Evolutionary conservation across 2,888 invertebrate species (phyloP), one percentile per base, ranked within the genome.

Genomic region (Mesochorus sp.): DNA sequence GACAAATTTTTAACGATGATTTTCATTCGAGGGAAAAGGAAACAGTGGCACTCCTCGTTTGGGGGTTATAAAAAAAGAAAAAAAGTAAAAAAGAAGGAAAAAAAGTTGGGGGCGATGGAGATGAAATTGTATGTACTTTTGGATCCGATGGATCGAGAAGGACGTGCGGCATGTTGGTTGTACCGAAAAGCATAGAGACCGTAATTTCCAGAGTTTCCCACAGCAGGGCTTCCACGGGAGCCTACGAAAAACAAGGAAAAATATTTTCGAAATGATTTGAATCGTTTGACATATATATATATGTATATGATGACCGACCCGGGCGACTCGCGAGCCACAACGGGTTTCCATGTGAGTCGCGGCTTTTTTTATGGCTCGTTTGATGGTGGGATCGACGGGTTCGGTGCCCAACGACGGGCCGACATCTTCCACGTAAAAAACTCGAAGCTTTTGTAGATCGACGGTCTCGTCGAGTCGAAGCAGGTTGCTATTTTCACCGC

Each of bases 371-470:
- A 95, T 92, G 1, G 92, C 91, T 0, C 91, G 86, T 80, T 91
- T 91, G 3, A 95, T 93, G 61, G 93, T 92, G 0, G 85, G 68
- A 31, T 93, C 91, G 0, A 95, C 93, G 5, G 90, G 89, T 12
- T 93, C 88, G 1, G 93, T 83, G 0, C 94, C 91, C 0, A 93
- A 85, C 0, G 93, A 92, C 1, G 92, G 90, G 0, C 92, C 92
- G 57, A 94, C 93, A 81, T 94, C 94, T 59, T 94, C 93, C 93
- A 95, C 93, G 87, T 94, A 95, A 86, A 92, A 93, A n/a, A 95
- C 91, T 89, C 93, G 91, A 49, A 94, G 75, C 51, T 90, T 89
- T 2, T 86, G 87, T 3, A 93, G 34, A 75, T 92, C 91, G 0
- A 95, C 92, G 0, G 93, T 92, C 19, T 92, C 90, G 21, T 93